Evolutionary conservation across 2,797 vertebrate species (phyloP), one percentile per base, ranked within the genome.

Genomic region (Gallirallus australis): DNA sequence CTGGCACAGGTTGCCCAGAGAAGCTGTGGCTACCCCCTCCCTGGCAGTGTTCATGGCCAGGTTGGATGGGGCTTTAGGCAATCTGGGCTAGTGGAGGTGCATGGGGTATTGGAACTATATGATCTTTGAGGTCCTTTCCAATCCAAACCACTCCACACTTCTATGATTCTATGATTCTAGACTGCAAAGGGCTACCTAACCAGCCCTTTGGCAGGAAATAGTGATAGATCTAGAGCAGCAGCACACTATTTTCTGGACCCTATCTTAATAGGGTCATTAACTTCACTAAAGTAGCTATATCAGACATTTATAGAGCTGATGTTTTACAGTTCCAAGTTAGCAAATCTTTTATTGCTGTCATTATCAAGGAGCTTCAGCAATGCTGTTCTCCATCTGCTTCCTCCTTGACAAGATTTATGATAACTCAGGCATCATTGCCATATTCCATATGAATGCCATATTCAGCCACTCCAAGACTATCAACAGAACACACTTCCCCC

Each of bases 321-420:
- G 33, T 19, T 84, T 93, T 69, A 71, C 40, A 82, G 54, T 76
- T 84, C 21, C 16, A 90, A 84, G 42, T 61, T 76, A 90, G 47
- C 12, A 91, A 83, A 71, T 84, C 60, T 92, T 86, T 79, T 84
- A 82, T 61, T 82, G 35, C 47, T 92, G 59, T 72, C 80, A 69
- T 90, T 81, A 78, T 83, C 59, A 79, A 84, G n/a, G 66, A 90
- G 24, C 16, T 93, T 90, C 78, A 82, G 54, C 42, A 94, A 89
- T 83, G 39, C 70, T 95, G 50, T 59, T 84, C 40, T 90, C 89
- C 66, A 90, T 79, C 77, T 93, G 89, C 92, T 93, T 94, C 52
- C 76, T 72, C 54, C 59, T 92, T 92, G 83, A 89, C 59, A 94
- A 83, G 73, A 86, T 79, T 92, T 82, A 84, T 69, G 86, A 84